Evolutionary conservation across 2,797 vertebrate genomes (phyloP), one percentile per base, ranked within the genome.

Genomic region (Leuciscus waleckii): DNA sequence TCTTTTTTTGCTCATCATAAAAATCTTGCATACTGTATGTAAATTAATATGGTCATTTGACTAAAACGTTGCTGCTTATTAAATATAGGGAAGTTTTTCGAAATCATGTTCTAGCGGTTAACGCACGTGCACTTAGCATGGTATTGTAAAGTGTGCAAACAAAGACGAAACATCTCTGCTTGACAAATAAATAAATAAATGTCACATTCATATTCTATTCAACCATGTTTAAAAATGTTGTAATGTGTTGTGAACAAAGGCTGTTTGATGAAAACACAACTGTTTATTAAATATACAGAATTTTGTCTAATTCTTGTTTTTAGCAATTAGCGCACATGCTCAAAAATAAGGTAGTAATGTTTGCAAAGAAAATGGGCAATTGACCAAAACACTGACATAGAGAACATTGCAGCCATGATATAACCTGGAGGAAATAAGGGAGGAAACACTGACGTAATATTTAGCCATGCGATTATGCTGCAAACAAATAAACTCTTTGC

Each of bases 401-500:
- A 46, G 26, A 43, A 23, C 26, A 49, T 23, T 49, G 41, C 10
- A 49, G 8, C 13, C 17, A 32, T 65, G 0, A 26, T 68, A 49
- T 35, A 19, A 69, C 37, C 43, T 35, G 46, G 61, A 51, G 21
- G 5, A 29, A 35, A 46, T 23, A 61, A 35, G 51, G 54, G 11
- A 61, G n/a, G 39, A 73, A 32, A 82, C 35, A 32, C 54, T 61
- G 69, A 73, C 1, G 54, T 43, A 46, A 73, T 73, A 58, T 81
- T 71, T 23, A 81, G 32, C 51, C 29, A 26, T 51, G 32, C 35
- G 4, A 41, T 70, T 70, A 61, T 17, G 37, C 54, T n/a, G 37
- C 4, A 82, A 82, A 71, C 35, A 58, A 39, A 73, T 39, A 29
- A 70, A 41, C 49, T 76, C 0, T 7, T 56, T 77, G 35, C 19